Evolutionary conservation across 2,888 invertebrate species (phyloP), one percentile per base, ranked within the genome.

Genomic region (Agrenia bidenticulata): DNA sequence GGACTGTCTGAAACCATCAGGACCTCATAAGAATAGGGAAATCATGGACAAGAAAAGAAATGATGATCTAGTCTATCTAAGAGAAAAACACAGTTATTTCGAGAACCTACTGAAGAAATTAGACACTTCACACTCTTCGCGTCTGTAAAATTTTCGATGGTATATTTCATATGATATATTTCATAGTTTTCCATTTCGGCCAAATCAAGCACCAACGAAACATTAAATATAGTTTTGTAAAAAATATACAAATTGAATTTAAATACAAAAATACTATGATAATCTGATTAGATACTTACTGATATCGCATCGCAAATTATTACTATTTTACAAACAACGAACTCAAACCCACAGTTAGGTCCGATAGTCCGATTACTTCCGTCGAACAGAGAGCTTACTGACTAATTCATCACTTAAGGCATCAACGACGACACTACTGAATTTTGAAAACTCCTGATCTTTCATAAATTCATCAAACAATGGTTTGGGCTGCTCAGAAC

Each of bases 11-110:
- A 32, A 32, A 45, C n/a, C 5, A 45, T 19, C 19, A 9, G 5
- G 9, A 45, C 19, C 4, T 45, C 9, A 15, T 5, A 45, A 45
- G 5, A 9, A 5, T 15, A 5, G 15, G 45, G 19, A 45, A 5
- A 45, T 45, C 15, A 5, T 15, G 15, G 17, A 45, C 17, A 45
- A 4, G n/a, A 15, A 9, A 45, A 45, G 15, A 5, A 9, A 5
- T 17, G 15, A 19, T 45, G 58, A 54, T 21, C 56, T 39, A 54
- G n/a, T n/a, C n/a, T n/a, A 62, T 64, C 19, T 56, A 42, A 11
- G 63, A 13, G 53, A 65, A 68, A 27, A 60, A 17, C 1, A 65
- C 59, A 57, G 63, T 62, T n/a, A 58, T 51, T 24, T 65, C 63
- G 24, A 23, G 7, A 51, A 51, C 5, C 9, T 51, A 23, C 51